Percentiles rank a stretch among this genome's conserved stretches.
Conservation (phyloP, 1,140 invertebrate species). For the Drosophila tropicalis region DNA sequence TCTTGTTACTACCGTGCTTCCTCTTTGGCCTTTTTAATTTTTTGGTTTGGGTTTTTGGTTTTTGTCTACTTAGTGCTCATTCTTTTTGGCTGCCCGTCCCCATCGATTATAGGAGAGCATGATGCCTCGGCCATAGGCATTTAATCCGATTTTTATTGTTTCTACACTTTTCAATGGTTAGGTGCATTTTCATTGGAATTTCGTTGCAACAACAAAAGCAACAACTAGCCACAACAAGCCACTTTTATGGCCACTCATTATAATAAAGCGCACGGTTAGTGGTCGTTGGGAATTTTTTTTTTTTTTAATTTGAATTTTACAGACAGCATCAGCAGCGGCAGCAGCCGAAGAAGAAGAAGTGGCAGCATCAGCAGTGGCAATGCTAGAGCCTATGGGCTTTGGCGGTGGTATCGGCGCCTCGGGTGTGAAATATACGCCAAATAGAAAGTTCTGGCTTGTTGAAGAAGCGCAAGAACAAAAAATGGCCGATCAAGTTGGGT, state of each 20-base stretch:
- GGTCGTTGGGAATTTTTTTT: constrained; percentile 58
- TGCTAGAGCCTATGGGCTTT: background rate
- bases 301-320: constrained; percentile 77
- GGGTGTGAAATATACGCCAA: constrained; percentile 64
- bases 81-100: constrained; percentile 59
- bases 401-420: constrained; percentile 49
- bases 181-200: constrained; percentile 80
- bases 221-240: constrained; percentile 48
- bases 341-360: background rate
- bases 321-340: constrained; percentile 28
- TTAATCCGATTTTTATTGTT: constrained; percentile 82
- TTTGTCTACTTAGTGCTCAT: constrained; percentile 44
- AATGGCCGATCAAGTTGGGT: constrained; percentile 41
- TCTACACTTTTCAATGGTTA: constrained; percentile 78
- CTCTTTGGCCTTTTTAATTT: constrained; percentile 32
- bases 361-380: background rate
- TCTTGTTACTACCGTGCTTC: constrained; percentile 68
- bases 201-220: constrained; percentile 31
- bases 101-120: constrained; percentile 77
- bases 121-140: constrained; percentile 58
- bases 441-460: constrained; percentile 58
- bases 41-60: constrained; percentile 7
- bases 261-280: constrained; percentile 81
- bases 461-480: constrained; percentile 24
- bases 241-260: constrained; percentile 80